A percentile compares a stretch with the other conserved stretches of the same genome.
Conservation (phyloP, 1,140 invertebrate species). For the Leptinotarsa undecemlineata region DNA sequence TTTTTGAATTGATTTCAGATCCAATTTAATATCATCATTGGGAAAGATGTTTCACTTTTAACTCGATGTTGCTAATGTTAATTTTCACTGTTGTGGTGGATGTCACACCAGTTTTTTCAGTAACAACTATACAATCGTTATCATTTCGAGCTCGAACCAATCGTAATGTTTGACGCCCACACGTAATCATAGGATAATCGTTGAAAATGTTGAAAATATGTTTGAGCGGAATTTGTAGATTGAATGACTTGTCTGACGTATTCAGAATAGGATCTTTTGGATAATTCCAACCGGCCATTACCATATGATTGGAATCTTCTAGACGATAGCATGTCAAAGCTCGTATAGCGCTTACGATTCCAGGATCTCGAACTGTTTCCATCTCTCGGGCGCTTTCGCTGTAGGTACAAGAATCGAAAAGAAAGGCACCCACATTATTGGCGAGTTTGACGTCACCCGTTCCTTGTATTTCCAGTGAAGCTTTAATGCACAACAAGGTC, state of each 20-base stretch:
- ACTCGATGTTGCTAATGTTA: background rate
- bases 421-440: constrained; percentile 18
- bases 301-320: constrained; percentile 4
- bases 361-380: constrained; percentile 18
- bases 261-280: no score
- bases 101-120: background rate
- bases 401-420: constrained; percentile 11
- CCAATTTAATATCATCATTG: constrained; percentile 24
- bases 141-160: constrained; percentile 27
- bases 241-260: background rate
- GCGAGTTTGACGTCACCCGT: constrained; percentile 13
- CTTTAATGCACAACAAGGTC: constrained; percentile 18
- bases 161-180: constrained; percentile 17
- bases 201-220: constrained; percentile 29
- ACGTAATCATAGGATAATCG: constrained; percentile 21
- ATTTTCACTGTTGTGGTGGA: background rate
- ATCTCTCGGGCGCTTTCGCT: constrained; percentile 11
- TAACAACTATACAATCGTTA: constrained; percentile 19
- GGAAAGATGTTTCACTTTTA: constrained; percentile 24
- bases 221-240: constrained; percentile 7
- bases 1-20: constrained; percentile 26
- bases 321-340: constrained; percentile 17
- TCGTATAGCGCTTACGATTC: constrained; percentile 21
- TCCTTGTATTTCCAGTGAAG: constrained; percentile 10
- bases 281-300: constrained; percentile 18